These are phyloP conservation scores for Fulmarus glacialis DNA, from an alignment of 2,113 vertebrate species.

Conservation along the genomic window DNA sequence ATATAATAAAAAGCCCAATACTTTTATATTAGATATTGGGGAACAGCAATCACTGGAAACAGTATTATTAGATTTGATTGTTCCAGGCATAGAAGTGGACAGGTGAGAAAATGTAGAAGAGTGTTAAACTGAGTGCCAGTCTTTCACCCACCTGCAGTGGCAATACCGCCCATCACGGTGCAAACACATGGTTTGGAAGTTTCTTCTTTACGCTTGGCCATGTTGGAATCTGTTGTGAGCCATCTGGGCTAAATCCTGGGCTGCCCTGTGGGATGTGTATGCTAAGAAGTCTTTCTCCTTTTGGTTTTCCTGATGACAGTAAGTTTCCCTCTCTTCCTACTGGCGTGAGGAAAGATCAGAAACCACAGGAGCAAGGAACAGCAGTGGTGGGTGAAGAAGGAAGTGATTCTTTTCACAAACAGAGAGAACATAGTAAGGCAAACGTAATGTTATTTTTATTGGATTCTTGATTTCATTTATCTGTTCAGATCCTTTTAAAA, in stretches of 20 bases:
- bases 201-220: not conserved
- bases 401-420: not conserved
- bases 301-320: not conserved
- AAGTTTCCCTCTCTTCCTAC: not conserved
- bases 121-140: not conserved
- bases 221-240: not conserved
- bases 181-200: not conserved
- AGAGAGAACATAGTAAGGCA: not conserved
- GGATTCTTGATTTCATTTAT: not conserved
- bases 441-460: not conserved
- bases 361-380: not conserved
- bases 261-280: not conserved
- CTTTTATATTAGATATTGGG: not conserved
- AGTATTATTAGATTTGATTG: not conserved
- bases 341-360: not conserved
- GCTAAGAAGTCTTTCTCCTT: not conserved
- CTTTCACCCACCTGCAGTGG: not conserved
- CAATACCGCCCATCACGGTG: accelerated
- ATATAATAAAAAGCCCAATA: not conserved
- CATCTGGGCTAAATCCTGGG: not conserved
- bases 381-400: not conserved
- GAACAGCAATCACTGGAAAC: not conserved
- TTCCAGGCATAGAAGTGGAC: not conserved
- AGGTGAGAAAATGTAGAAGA: not conserved
- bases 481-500: not conserved